These are phyloP conservation scores for Coelinius sp. DNA, from an alignment of 2,888 invertebrate genomes.

Conservation along the genomic window DNA sequence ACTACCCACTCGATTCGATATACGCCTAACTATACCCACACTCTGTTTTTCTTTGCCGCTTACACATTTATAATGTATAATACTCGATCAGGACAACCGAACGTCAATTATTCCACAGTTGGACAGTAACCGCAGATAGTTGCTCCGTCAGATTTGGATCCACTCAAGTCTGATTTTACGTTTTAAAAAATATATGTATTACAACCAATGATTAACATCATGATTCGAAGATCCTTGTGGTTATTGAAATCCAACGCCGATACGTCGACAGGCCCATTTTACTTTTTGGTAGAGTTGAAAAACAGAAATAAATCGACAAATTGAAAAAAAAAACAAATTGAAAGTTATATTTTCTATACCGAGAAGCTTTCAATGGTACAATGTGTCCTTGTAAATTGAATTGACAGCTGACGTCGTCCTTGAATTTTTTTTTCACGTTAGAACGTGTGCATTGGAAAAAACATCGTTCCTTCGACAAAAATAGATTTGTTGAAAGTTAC, in stretches of 20 bases:
- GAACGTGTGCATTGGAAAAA: not conserved
- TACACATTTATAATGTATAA: constrained; percentile 60
- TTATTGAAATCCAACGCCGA: not conserved
- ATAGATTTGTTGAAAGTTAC: too few relatives aligned
- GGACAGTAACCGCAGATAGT: constrained; percentile 57
- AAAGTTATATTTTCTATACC: too few relatives aligned
- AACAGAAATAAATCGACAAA: not conserved
- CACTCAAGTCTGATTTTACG: not conserved
- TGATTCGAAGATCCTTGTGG: not conserved
- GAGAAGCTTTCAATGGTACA: not conserved
- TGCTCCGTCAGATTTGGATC: not conserved
- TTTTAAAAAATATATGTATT: constrained; percentile 1
- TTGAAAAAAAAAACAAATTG: not conserved
- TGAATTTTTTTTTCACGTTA: not conserved
- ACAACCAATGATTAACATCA: constrained; percentile 5
- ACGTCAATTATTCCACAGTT: constrained; percentile 60
- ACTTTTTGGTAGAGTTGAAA: not conserved
- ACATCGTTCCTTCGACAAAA: not conserved
- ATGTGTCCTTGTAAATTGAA: not conserved
- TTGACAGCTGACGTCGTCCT: not conserved
- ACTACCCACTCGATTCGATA: constrained; percentile 53
- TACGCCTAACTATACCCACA: constrained; percentile 22
- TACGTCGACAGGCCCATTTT: not conserved
- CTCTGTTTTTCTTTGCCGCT: constrained; percentile 28
- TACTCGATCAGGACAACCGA: constrained; percentile 50